Evolutionary conservation across 2,888 invertebrate species (phyloP).

Genomic region (Drosophila gaucha): DNA sequence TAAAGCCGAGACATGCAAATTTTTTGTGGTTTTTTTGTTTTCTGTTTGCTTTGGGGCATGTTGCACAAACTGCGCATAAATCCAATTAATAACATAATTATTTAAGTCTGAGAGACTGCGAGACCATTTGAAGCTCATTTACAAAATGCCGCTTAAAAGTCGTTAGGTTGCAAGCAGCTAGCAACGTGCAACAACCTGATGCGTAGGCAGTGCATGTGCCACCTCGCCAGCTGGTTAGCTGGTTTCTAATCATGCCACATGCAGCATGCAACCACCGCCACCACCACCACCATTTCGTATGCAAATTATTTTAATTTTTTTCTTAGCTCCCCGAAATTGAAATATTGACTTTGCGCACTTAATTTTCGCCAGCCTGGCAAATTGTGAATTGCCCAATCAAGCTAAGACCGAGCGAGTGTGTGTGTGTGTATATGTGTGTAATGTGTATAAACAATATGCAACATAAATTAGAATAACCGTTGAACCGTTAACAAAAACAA

Average conservation of each 20-base stretch:
- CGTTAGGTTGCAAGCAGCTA: conserved; percentile 29
- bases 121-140: conserved; percentile 64
- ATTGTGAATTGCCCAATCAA: conserved; percentile 76
- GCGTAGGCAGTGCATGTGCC: conserved; percentile 41
- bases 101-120: conserved; percentile 39
- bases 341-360: conserved; percentile 80
- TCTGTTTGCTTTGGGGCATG: conserved; percentile 26
- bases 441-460: conserved; percentile 53
- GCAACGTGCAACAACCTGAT: conserved; percentile 42
- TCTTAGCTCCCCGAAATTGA: conserved; percentile 57
- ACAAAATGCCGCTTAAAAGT: conserved; percentile 52
- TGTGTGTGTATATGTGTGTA: conserved; percentile 13
- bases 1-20: conserved; percentile 54
- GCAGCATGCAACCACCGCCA: conserved; percentile 41
- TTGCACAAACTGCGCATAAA: conserved; percentile 69
- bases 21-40: too few species aligned
- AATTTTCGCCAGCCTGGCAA: conserved; percentile 70
- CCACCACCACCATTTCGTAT: conserved; percentile 38
- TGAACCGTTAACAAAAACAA: conserved; percentile 35
- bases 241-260: conserved; percentile 54
- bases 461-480: conserved; percentile 75
- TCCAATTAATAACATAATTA: conserved; percentile 78
- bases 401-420: conserved; percentile 8
- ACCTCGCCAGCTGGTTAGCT: conserved; percentile 49
- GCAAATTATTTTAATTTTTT: conserved; percentile 62